Conservation (phyloP, 2,113 vertebrate genomes). For the Pteropus alecto region DNA sequence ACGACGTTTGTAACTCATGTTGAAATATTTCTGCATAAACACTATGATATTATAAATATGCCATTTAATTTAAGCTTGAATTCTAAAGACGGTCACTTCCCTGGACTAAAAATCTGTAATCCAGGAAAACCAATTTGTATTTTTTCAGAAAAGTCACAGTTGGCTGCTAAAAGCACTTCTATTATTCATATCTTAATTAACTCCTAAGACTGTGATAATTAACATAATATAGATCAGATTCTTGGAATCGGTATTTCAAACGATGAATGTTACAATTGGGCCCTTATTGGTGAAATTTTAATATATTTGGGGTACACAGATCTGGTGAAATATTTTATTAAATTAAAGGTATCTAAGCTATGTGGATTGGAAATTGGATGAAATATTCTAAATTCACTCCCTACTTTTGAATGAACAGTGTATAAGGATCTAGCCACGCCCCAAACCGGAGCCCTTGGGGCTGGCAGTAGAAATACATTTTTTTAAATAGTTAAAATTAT, state of each 20-base stretch:
- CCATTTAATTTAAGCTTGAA: too few species aligned
- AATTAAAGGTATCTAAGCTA: conserved; percentile 14
- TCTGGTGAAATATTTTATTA: not conserved
- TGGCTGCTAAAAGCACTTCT: too few species aligned
- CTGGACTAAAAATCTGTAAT: too few species aligned
- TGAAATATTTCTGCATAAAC: too few species aligned
- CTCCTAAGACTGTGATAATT: too few species aligned
- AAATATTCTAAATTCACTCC: not conserved
- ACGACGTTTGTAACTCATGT: too few species aligned
- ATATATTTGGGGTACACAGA: not conserved
- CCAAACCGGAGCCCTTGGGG: not conserved
- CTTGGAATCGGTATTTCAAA: not conserved
- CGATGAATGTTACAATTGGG: not conserved
- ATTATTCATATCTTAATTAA: too few species aligned
- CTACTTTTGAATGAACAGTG: not conserved
- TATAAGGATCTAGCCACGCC: not conserved
- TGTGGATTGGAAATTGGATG: not conserved
- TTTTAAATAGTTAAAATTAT: not conserved
- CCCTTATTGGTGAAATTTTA: not conserved
- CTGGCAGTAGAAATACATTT: not conserved
- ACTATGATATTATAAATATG: too few species aligned
- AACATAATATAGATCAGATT: not conserved
- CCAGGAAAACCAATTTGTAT: too few species aligned
- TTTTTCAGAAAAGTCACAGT: too few species aligned
- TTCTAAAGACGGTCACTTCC: too few species aligned